phyloP scores from a whole-genome alignment of 2,888 invertebrate species.

The Drosophila koepferae region DNA sequence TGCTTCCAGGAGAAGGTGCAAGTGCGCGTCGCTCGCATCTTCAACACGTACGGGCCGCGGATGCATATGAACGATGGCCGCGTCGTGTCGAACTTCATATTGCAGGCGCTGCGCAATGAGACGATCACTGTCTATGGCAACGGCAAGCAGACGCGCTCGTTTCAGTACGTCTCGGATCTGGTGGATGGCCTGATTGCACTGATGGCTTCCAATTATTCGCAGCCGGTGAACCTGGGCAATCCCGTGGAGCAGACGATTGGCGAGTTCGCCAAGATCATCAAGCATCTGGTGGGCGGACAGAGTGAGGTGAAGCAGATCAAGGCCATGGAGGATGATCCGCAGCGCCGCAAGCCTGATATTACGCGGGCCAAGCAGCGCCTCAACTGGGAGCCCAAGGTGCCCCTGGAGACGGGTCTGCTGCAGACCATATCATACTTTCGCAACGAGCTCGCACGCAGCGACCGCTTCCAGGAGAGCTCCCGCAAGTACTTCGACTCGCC shows the following conservation, averaged over 20 bases:
- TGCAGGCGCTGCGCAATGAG: constrained; percentile 97
- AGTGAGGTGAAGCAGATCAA: constrained; percentile 93
- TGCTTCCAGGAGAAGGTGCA: constrained; percentile 91
- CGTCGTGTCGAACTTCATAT: constrained; percentile 98
- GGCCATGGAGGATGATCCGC: constrained; percentile 98
- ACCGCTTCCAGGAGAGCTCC: constrained; percentile 83
- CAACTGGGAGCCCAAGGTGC: constrained; percentile 96
- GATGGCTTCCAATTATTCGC: constrained; percentile 97
- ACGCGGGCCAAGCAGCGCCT: constrained; percentile 93
- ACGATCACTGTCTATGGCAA: constrained; percentile 97
- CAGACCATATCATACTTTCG: constrained; percentile 97
- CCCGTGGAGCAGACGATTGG: constrained; percentile 98
- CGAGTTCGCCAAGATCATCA: constrained; percentile 95
- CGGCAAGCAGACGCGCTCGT: constrained; percentile 96
- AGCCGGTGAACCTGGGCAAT: constrained; percentile 98
- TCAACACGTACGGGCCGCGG: constrained; percentile 99
- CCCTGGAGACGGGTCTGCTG: constrained; percentile 93
- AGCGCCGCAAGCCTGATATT: constrained; percentile 97
- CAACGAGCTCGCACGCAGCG: constrained; percentile 90
- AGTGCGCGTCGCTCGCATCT: constrained; percentile 98
- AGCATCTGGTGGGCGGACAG: constrained; percentile 93
- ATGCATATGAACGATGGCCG: constrained; percentile 99
- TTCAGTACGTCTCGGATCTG: constrained; percentile 98
- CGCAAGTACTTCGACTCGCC: constrained; percentile 83
- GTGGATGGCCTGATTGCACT: constrained; percentile 96